phyloP scores from a whole-genome alignment of 2,113 vertebrate genomes.

The Balaenoptera acutorostrata region DNA sequence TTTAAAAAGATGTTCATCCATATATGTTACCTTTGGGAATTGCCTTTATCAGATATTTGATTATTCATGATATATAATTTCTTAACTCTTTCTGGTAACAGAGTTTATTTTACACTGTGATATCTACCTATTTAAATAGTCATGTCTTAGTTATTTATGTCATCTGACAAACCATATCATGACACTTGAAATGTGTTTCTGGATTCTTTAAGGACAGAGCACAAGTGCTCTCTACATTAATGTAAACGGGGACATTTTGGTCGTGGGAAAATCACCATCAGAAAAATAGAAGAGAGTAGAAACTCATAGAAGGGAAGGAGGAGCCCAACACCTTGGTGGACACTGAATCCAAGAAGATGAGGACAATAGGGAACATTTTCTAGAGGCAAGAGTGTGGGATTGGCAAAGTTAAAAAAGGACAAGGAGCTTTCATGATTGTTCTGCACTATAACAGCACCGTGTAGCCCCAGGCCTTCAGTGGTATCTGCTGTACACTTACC shows the following conservation, averaged over 20 bases:
- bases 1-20: neutral
- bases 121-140: neutral
- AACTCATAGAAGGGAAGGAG: neutral
- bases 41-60: neutral
- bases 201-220: neutral
- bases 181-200: neutral
- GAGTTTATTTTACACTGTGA: neutral
- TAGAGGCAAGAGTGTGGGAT: neutral
- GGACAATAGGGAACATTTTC: neutral
- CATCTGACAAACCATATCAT: neutral
- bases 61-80: neutral
- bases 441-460: neutral
- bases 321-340: neutral
- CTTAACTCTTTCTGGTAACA: neutral
- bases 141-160: neutral
- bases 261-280: neutral
- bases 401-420: neutral
- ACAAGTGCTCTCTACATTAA: neutral
- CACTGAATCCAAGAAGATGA: neutral
- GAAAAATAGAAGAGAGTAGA: neutral
- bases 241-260: neutral
- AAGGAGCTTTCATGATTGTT: neutral
- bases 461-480: neutral
- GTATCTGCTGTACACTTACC: neutral
- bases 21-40: neutral